Evolutionary conservation across 2,797 vertebrate species (phyloP).

Genomic region (Acipenser transmontanus): DNA sequence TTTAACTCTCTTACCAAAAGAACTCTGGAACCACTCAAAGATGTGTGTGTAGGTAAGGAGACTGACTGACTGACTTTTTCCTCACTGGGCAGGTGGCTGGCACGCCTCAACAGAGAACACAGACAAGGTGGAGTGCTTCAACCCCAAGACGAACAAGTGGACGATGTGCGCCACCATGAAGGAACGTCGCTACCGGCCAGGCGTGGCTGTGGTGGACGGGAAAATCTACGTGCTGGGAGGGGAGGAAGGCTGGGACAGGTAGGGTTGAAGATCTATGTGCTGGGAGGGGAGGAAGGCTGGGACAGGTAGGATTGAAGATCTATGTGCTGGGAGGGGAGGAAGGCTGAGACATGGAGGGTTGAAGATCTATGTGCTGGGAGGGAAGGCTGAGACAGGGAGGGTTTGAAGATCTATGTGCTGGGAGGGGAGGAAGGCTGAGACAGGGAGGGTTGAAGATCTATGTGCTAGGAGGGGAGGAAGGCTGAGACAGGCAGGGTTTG

Average conservation of each 20-base stretch:
- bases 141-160: conserved; percentile 69
- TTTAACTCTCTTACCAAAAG: no score
- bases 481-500: conserved; percentile 4
- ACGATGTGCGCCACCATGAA: conserved; percentile 75
- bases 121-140: conserved; percentile 70
- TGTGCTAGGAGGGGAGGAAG: conserved; percentile 13
- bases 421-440: conserved; percentile 15
- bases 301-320: neutral
- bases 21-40: no score
- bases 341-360: neutral
- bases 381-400: conserved; percentile 13
- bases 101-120: conserved; percentile 74
- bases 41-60: no score
- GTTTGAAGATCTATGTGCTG: neutral
- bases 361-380: conserved; percentile 12
- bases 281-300: neutral
- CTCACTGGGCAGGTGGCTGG: conserved; percentile 56
- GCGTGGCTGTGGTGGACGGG: conserved; percentile 65
- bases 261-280: conserved; percentile 15
- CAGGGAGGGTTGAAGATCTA: conserved; percentile 3
- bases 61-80: neutral
- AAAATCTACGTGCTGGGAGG: conserved; percentile 71
- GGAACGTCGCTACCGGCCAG: conserved; percentile 65
- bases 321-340: neutral
- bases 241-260: conserved; percentile 75